phyloP scores from a whole-genome alignment of 2,888 invertebrate species.

The Epirrita christyi region DNA sequence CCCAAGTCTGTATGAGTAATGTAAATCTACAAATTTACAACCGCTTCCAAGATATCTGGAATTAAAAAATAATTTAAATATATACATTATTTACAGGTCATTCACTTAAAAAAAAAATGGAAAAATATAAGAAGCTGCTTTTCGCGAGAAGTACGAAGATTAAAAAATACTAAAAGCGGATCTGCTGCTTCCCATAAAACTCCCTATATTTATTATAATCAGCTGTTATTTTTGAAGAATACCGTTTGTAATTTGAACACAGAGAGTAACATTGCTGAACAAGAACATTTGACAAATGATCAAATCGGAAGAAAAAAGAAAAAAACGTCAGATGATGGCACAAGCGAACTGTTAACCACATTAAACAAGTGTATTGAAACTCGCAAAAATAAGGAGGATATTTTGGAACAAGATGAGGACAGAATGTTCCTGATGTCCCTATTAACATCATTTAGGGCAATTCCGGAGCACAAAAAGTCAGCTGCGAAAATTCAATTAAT shows the following conservation, averaged over 20 bases:
- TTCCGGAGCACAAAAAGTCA: slow-evolving; percentile 31
- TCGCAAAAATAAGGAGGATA: slow-evolving; percentile 29
- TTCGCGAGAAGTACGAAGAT: slow-evolving; percentile 33
- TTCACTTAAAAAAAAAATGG: slow-evolving; percentile 5
- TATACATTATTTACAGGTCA: slow-evolving; percentile 30
- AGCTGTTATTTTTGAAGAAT: slow-evolving; percentile 36
- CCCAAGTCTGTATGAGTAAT: slow-evolving; percentile 35
- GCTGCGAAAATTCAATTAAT: slow-evolving; percentile 2
- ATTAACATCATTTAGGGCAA: slow-evolving; percentile 16
- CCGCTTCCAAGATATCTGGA: slow-evolving; percentile 26
- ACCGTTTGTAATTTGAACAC: slow-evolving; percentile 33
- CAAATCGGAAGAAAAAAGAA: slow-evolving; percentile 33
- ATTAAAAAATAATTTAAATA: slow-evolving; percentile 26
- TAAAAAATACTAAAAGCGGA: slow-evolving; percentile 34
- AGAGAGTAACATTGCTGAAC: slow-evolving; percentile 33
- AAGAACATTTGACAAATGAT: slow-evolving; percentile 34
- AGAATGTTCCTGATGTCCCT: slow-evolving; percentile 29
- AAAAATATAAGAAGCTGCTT: slow-evolving; percentile 35
- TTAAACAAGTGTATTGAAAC: slow-evolving; percentile 29
- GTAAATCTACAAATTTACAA: slow-evolving; percentile 5
- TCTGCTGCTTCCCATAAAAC: slow-evolving; percentile 33
- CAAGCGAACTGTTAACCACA: slow-evolving; percentile 21
- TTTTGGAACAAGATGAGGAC: slow-evolving; percentile 28
- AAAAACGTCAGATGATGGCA: slow-evolving; percentile 28
- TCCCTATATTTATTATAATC: slow-evolving; percentile 35